Conservation (phyloP, 1,140 invertebrate species). For the Drosophila eugracilis region DNA sequence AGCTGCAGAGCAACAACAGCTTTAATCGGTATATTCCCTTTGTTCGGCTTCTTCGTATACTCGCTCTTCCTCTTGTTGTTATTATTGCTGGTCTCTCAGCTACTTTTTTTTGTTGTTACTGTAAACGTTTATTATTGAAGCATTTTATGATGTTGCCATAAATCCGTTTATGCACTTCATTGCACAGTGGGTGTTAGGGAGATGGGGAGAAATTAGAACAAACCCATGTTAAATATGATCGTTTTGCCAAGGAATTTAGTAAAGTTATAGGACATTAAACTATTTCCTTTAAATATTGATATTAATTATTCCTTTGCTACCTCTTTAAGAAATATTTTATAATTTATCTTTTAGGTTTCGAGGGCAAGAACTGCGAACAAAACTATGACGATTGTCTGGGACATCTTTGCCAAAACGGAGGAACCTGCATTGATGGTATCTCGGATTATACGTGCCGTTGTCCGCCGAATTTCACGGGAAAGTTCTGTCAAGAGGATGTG, state of each 20-base stretch:
- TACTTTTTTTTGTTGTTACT: constrained; percentile 70
- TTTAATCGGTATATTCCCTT: constrained; percentile 69
- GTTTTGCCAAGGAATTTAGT: background rate
- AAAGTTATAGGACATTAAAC: too few relatives aligned
- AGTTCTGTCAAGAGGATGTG: constrained; percentile 92
- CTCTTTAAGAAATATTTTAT: background rate
- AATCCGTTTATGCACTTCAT: constrained; percentile 81
- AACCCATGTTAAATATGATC: background rate
- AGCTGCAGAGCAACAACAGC: constrained; percentile 59
- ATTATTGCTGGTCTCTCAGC: constrained; percentile 58
- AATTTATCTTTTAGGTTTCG: constrained; percentile 88
- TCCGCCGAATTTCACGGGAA: constrained; percentile 93
- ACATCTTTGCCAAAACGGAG: constrained; percentile 95
- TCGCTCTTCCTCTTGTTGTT: constrained; percentile 45
- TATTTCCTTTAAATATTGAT: background rate
- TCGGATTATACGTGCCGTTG: constrained; percentile 95
- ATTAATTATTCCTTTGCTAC: background rate
- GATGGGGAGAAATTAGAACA: background rate
- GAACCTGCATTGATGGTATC: constrained; percentile 94
- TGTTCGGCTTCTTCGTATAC: constrained; percentile 63
- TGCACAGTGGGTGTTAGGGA: constrained; percentile 41
- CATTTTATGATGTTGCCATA: constrained; percentile 81
- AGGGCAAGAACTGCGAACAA: constrained; percentile 94
- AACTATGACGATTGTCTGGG: constrained; percentile 96
- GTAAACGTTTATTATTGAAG: constrained; percentile 80